A percentile compares a stretch with the other conserved stretches of the same genome.
These are phyloP conservation scores for Rhabdomys pumilio DNA, from an alignment of 2,797 vertebrate genomes.

Conservation along the genomic window DNA sequence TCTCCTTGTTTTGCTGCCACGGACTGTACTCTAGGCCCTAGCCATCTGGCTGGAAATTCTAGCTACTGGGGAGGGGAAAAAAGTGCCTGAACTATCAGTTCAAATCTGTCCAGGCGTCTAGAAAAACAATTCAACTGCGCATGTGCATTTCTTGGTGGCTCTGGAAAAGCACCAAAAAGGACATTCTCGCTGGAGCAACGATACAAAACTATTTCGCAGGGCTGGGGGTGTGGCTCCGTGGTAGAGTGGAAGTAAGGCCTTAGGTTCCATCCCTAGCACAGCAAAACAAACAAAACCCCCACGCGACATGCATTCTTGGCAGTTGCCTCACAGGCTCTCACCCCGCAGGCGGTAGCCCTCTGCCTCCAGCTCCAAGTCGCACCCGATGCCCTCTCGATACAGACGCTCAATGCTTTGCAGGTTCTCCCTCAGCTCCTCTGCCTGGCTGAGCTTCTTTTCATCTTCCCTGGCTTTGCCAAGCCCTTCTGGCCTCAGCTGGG, in stretches of 20 bases:
- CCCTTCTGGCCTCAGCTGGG: background rate
- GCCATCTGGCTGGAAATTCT: slow-evolving; percentile 74
- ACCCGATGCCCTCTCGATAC: slow-evolving; percentile 85
- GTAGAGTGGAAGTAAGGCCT: background rate
- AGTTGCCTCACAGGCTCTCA: slow-evolving; percentile 67
- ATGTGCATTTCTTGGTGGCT: slow-evolving; percentile 29
- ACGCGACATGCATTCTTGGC: background rate
- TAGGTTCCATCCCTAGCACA: background rate
- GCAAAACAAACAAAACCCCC: background rate
- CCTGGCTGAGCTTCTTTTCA: slow-evolving; percentile 22
- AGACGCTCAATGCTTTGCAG: slow-evolving; percentile 83
- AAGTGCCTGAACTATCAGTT: background rate
- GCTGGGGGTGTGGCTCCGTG: background rate
- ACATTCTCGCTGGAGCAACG: background rate
- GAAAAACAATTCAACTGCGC: slow-evolving; percentile 81
- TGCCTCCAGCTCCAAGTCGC: slow-evolving; percentile 86
- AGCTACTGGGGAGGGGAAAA: background rate
- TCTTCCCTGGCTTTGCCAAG: background rate
- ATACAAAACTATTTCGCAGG: background rate
- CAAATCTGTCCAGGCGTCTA: background rate
- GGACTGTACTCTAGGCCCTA: slow-evolving; percentile 43
- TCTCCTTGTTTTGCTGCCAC: slow-evolving; percentile 69
- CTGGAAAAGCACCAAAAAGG: background rate
- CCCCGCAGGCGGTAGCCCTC: slow-evolving; percentile 80
- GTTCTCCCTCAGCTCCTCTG: slow-evolving; percentile 81